phyloP scores from a whole-genome alignment of 2,888 invertebrate genomes.

The Sphaerophoria taeniata region DNA sequence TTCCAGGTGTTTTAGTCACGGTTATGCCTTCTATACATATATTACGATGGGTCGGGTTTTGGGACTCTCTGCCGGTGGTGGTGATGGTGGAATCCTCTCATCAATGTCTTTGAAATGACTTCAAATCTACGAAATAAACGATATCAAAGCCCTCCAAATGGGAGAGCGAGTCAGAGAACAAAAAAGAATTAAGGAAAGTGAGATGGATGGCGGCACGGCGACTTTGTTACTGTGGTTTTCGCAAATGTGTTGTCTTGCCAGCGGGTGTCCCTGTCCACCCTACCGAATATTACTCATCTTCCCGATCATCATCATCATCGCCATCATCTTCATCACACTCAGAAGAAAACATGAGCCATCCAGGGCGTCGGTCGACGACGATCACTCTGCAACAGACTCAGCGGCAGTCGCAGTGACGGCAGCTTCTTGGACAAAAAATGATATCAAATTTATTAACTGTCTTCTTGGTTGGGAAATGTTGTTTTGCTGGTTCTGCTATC shows the following conservation, averaged over 20 bases:
- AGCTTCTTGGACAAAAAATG: constrained; percentile 53
- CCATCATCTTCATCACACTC: constrained; percentile 15
- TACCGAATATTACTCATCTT: constrained; percentile 72
- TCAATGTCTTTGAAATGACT: constrained; percentile 39
- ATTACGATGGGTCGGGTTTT: neutral
- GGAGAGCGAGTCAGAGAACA: constrained; percentile 35
- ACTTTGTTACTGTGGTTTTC: constrained; percentile 75
- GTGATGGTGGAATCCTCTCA: constrained; percentile 50
- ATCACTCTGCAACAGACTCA: too few species aligned
- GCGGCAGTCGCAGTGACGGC: neutral
- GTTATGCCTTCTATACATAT: constrained; percentile 18
- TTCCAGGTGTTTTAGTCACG: constrained; percentile 74
- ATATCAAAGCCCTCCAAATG: constrained; percentile 30
- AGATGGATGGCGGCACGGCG: constrained; percentile 42
- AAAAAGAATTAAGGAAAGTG: constrained; percentile 34
- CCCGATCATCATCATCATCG: constrained; percentile 62
- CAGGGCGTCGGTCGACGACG: neutral
- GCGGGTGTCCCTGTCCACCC: constrained; percentile 72
- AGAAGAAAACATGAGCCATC: neutral
- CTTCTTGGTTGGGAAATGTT: constrained; percentile 45
- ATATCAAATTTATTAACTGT: constrained; percentile 71
- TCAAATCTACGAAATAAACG: constrained; percentile 20
- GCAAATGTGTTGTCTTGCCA: constrained; percentile 73
- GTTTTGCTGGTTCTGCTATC: constrained; percentile 34
- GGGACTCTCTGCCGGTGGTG: neutral